These are phyloP conservation scores for Petrocephalus zakoni DNA, from an alignment of 2,113 vertebrate species.

Conservation along the genomic window DNA sequence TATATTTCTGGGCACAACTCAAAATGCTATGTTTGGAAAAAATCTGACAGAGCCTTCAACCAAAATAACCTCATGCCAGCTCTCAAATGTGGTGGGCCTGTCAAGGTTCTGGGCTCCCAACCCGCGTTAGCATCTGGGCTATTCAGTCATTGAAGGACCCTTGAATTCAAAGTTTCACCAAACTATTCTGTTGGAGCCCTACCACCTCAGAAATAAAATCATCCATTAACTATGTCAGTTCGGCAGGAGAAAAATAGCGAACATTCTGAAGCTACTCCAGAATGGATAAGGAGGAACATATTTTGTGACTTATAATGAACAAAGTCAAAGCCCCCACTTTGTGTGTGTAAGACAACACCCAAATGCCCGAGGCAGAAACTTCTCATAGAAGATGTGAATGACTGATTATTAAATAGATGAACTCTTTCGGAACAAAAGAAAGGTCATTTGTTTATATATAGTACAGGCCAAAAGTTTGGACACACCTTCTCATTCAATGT, in stretches of 20 bases:
- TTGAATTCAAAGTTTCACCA: not conserved
- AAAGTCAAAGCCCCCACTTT: not conserved
- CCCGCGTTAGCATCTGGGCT: not conserved
- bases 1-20: not conserved
- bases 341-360: not conserved
- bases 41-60: not conserved
- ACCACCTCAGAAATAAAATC: not conserved
- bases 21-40: slow-evolving; percentile 3
- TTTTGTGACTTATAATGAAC: not conserved
- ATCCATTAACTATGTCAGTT: not conserved
- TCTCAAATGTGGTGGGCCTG: not conserved
- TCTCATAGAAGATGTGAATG: not conserved
- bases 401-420: not conserved
- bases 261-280: not conserved
- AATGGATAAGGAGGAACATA: not conserved
- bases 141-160: not conserved
- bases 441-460: not conserved
- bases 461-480: no score
- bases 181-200: not conserved
- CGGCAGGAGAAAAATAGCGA: not conserved
- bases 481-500: no score
- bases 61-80: not conserved
- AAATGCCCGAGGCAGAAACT: not conserved
- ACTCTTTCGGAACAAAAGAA: not conserved
- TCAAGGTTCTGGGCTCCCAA: not conserved